These are phyloP conservation scores for Panthera leo DNA, from an alignment of 2,113 vertebrate genomes.

Conservation along the genomic window DNA sequence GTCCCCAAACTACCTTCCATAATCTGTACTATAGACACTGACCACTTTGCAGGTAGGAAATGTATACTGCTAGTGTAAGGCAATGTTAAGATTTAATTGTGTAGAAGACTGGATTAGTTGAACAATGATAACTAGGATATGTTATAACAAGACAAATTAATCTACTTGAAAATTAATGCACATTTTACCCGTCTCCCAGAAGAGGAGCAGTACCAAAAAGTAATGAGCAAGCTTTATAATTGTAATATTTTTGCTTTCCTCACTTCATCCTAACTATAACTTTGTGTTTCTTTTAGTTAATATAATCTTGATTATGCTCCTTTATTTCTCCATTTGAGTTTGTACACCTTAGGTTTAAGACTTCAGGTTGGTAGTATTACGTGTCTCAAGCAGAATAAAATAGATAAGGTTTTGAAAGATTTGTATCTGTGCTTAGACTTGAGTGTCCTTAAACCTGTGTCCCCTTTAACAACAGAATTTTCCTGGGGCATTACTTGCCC, in stretches of 20 bases:
- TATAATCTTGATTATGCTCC: conserved; percentile 81
- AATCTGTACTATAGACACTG: conserved; percentile 79
- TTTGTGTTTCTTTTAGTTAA: conserved; percentile 85
- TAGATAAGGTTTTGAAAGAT: conserved; percentile 82
- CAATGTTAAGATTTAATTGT: conserved; percentile 46
- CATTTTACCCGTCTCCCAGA: conserved; percentile 84
- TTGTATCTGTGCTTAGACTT: conserved; percentile 85
- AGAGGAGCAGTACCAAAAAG: conserved; percentile 84
- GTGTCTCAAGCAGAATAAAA: conserved; percentile 72
- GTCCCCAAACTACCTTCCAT: conserved; percentile 74
- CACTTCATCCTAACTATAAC: conserved; percentile 85
- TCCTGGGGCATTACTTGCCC: conserved; percentile 91
- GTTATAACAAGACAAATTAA: conserved; percentile 81
- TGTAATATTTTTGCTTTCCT: conserved; percentile 87
- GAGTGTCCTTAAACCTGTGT: conserved; percentile 90
- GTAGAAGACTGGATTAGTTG: conserved; percentile 79
- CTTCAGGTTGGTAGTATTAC: conserved; percentile 82
- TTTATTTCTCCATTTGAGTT: conserved; percentile 78
- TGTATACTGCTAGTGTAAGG: conserved; percentile 81
- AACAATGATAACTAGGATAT: conserved; percentile 79
- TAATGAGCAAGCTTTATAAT: conserved; percentile 86
- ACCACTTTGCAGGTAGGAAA: conserved; percentile 81
- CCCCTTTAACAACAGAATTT: conserved; percentile 85
- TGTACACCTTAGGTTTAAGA: conserved; percentile 81
- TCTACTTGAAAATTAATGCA: conserved; percentile 86